Base-by-base conservation (phyloP, 2,888 invertebrate species). In the Chouioia cunea region DNA sequence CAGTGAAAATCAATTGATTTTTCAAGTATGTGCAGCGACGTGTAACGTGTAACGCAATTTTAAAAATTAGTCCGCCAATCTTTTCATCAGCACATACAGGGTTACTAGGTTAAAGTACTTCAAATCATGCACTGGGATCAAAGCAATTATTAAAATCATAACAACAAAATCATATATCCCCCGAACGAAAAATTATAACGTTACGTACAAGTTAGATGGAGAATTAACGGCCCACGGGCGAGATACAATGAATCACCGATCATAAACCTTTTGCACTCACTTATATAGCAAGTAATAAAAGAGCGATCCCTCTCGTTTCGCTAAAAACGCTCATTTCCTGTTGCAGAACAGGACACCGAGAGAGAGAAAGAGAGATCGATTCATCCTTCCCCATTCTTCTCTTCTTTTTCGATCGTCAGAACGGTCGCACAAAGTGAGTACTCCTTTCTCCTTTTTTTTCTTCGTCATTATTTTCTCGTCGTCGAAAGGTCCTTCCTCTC, bases 401-500 rank as follows among this genome's bases (percentile, higher is more conserved):
- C 6, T 36, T 36, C 36, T 36, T 36, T 36, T 36, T 36, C 27
- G 12, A 62, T 48, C 54, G 36, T n/a, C 65, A 43, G 6, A n/a
- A n/a, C n/a, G n/a, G n/a, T n/a, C 36, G 22, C 48, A 56, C 54
- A 68, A 62, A 68, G 68, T 60, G 52, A 69, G 69, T 54, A 52
- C 22, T 22, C 12, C 18, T 43, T n/a, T 4, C 12, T 20, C 10
- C 44, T 4, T 43, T 43, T 4, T 12, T 20, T 36, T 15, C 50
- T 0, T 43, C 50, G 16, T 65, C 65, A 50, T 52, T 66, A 64
- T 64, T 27, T 16, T 36, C 48, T 6, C 47, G 36, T 36, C 36
- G 36, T 36, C 36, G 12, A 36, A 36, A 36, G 36, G 36, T 36
- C 36, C 36, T 36, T 36, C 36, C 36, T 36, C 36, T 36, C 6